phyloP scores from a whole-genome alignment of 2,797 vertebrate genomes.

The Betta splendens region DNA sequence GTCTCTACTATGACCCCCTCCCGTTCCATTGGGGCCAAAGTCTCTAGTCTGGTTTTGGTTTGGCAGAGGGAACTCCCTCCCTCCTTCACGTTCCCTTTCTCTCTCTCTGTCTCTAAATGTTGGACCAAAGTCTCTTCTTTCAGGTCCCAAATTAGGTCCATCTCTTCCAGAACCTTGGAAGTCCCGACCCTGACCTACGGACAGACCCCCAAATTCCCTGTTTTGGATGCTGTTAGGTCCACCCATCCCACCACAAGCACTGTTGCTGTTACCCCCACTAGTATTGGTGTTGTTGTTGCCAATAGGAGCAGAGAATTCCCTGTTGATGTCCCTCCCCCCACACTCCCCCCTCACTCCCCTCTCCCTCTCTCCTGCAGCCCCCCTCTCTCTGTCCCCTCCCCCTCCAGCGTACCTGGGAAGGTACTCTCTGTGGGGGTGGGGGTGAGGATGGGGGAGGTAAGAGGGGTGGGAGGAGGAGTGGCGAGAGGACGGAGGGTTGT shows the following conservation, averaged over 20 bases:
- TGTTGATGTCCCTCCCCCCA: conserved; percentile 77
- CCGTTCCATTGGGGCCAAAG: conserved; percentile 75
- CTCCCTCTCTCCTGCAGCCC: conserved; percentile 76
- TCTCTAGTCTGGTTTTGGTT: conserved; percentile 82
- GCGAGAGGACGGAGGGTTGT: conserved; percentile 84
- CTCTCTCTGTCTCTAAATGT: conserved; percentile 88
- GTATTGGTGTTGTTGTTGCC: conserved; percentile 70
- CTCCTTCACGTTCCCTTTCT: conserved; percentile 86
- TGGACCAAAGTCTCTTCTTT: conserved; percentile 80
- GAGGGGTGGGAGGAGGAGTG: conserved; percentile 81
- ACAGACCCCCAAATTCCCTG: conserved; percentile 75
- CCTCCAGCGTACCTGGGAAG: conserved; percentile 82
- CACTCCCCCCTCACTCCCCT: conserved; percentile 77
- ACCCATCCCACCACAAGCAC: conserved; percentile 64
- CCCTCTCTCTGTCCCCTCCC: conserved; percentile 79
- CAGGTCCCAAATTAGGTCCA: conserved; percentile 68
- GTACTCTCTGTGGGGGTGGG: conserved; percentile 84
- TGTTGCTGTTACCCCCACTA: conserved; percentile 62
- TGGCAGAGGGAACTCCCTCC: conserved; percentile 75
- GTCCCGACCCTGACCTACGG: conserved; percentile 77
- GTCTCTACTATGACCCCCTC: conserved; percentile 78
- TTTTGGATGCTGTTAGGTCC: conserved; percentile 69
- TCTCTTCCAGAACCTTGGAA: conserved; percentile 79
- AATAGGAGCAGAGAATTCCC: conserved; percentile 77
- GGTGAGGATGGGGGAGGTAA: conserved; percentile 81